These are phyloP conservation scores for Lepidocyrtinus sp. DNA, from an alignment of 2,888 invertebrate species.

Conservation along the genomic window DNA sequence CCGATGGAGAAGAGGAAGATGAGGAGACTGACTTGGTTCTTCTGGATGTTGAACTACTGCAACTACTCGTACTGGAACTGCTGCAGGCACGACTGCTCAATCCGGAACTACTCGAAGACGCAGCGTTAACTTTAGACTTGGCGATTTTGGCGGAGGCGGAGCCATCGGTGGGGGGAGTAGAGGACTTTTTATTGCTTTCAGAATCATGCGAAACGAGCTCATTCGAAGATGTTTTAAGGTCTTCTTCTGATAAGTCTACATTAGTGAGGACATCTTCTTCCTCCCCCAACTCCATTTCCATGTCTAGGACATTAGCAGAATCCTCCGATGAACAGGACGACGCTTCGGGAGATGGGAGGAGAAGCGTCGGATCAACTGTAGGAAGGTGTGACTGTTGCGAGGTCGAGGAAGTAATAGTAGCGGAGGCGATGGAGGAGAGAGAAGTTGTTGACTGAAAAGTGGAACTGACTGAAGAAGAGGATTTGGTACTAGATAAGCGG, in stretches of 20 bases:
- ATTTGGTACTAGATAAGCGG: neutral
- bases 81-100: slow-evolving; percentile 24
- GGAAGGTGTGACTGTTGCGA: slow-evolving; percentile 1
- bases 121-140: neutral
- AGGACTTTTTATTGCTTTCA: neutral
- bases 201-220: neutral
- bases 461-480: neutral
- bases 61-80: slow-evolving; percentile 24
- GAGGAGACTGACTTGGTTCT: slow-evolving; percentile 54
- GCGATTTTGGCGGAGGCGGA: neutral
- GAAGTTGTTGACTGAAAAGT: too few relatives aligned
- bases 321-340: slow-evolving; percentile 52
- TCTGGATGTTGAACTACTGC: slow-evolving; percentile 26
- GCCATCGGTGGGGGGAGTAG: neutral
- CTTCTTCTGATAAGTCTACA: slow-evolving; percentile 45
- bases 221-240: slow-evolving; percentile 24
- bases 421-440: neutral
- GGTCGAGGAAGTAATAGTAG: neutral
- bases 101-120: slow-evolving; percentile 33
- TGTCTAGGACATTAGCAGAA: slow-evolving; percentile 26
- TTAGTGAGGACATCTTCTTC: slow-evolving; percentile 30
- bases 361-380: slow-evolving; percentile 26
- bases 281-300: slow-evolving; percentile 34
- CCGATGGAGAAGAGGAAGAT: slow-evolving; percentile 44
- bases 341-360: slow-evolving; percentile 45